Conservation (phyloP, 2,113 vertebrate species). For the Serilophus lunatus region DNA sequence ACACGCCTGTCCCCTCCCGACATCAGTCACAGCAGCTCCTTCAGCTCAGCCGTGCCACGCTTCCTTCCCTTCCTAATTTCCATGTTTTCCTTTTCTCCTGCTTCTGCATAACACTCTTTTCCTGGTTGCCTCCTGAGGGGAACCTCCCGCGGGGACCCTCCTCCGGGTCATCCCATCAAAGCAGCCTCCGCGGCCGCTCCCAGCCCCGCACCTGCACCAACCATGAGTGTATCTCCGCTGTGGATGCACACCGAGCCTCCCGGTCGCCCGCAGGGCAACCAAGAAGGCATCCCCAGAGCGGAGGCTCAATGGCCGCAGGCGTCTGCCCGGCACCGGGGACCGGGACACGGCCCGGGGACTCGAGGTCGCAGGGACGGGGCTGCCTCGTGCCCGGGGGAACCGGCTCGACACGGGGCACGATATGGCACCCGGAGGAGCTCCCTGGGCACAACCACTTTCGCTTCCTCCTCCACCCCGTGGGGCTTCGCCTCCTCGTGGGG, state of each 20-base stretch:
- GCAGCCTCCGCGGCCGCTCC: background rate
- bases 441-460: rapidly evolving
- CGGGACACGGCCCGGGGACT: rapidly evolving
- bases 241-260: background rate
- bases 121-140: background rate
- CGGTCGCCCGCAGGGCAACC: rapidly evolving
- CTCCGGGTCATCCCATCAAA: background rate
- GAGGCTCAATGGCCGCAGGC: background rate
- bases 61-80: background rate
- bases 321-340: background rate
- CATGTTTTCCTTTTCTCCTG: background rate
- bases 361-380: background rate
- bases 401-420: background rate
- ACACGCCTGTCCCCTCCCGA: background rate
- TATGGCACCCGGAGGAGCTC: rapidly evolving
- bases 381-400: background rate
- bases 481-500: rapidly evolving
- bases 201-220: rapidly evolving
- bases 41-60: background rate
- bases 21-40: background rate
- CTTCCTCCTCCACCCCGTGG: background rate
- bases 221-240: rapidly evolving
- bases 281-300: too few relatives aligned
- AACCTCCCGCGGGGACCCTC: background rate
- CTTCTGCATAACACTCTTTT: background rate